A percentile compares a stretch with the other conserved stretches of the same genome.
phyloP scores from a whole-genome alignment of 2,797 vertebrate genomes.

The Clamator glandarius region DNA sequence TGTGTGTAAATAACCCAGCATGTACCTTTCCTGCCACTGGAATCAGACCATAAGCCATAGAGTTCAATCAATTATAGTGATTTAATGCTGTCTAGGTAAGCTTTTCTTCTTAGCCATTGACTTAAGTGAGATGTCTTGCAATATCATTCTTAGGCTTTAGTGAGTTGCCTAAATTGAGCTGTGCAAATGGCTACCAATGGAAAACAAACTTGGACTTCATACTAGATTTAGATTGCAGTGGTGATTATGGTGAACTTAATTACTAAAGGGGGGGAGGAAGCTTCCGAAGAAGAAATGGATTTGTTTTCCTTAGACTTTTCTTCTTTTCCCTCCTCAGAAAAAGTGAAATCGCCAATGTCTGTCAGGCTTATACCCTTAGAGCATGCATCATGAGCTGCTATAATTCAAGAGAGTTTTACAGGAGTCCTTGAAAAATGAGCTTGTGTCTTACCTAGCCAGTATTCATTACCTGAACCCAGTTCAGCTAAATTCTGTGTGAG shows the following conservation, averaged over 20 bases:
- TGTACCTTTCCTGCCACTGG: neutral
- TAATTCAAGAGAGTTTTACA: neutral
- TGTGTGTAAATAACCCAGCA: conserved; percentile 20
- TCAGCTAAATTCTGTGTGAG: neutral
- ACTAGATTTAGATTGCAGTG: conserved; percentile 19
- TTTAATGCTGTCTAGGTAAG: conserved; percentile 19
- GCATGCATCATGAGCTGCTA: neutral
- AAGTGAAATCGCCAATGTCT: neutral
- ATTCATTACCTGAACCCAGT: neutral
- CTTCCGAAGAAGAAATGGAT: neutral
- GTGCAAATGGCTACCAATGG: neutral
- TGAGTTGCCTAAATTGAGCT: neutral
- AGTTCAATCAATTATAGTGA: conserved; percentile 26
- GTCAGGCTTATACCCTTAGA: neutral
- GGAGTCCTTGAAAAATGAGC: neutral
- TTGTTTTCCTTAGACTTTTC: neutral
- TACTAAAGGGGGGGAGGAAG: neutral
- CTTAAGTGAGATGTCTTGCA: conserved; percentile 10
- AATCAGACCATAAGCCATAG: conserved; percentile 12
- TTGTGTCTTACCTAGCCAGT: neutral
- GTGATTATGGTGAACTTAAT: conserved; percentile 41
- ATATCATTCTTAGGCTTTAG: neutral
- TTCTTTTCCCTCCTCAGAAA: neutral
- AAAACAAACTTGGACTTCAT: conserved; percentile 10
- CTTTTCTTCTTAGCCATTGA: conserved; percentile 15